phyloP scores from a whole-genome alignment of 2,797 vertebrate species.

The Morus bassanus region DNA sequence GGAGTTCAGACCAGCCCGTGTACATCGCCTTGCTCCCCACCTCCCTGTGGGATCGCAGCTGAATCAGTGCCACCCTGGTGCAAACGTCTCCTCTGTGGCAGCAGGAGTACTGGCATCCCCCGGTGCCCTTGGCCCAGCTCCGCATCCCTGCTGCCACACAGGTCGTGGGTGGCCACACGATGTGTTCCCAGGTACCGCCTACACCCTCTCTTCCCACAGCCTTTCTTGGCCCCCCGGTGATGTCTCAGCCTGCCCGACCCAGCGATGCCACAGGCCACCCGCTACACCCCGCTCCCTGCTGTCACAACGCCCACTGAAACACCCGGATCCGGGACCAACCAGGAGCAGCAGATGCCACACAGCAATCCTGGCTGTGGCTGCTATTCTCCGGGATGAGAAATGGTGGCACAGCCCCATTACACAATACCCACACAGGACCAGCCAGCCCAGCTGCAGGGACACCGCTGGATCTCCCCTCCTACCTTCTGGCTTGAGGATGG shows the following conservation, averaged over 20 bases:
- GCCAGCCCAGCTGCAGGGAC: background rate
- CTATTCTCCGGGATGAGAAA: background rate
- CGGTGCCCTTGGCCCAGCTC: background rate
- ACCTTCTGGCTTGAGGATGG: slow-evolving; percentile 87
- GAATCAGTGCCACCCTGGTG: background rate
- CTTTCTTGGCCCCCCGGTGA: fast-evolving
- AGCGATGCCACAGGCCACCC: background rate
- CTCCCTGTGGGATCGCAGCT: fast-evolving
- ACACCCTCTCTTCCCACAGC: background rate
- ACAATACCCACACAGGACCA: fast-evolving
- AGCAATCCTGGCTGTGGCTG: fast-evolving
- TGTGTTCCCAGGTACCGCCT: background rate
- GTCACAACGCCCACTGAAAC: background rate
- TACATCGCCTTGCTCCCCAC: fast-evolving
- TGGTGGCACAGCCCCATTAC: fast-evolving
- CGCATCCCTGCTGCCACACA: fast-evolving
- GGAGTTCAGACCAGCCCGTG: fast-evolving
- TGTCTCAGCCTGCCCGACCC: background rate
- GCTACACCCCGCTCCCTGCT: background rate
- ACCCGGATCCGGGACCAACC: background rate
- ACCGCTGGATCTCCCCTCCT: background rate
- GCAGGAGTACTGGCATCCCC: background rate
- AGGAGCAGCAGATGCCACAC: background rate
- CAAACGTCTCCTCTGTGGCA: fast-evolving
- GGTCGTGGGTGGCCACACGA: fast-evolving